phyloP scores from a whole-genome alignment of 2,113 vertebrate genomes.

The Cephalopholis sonnerati region DNA sequence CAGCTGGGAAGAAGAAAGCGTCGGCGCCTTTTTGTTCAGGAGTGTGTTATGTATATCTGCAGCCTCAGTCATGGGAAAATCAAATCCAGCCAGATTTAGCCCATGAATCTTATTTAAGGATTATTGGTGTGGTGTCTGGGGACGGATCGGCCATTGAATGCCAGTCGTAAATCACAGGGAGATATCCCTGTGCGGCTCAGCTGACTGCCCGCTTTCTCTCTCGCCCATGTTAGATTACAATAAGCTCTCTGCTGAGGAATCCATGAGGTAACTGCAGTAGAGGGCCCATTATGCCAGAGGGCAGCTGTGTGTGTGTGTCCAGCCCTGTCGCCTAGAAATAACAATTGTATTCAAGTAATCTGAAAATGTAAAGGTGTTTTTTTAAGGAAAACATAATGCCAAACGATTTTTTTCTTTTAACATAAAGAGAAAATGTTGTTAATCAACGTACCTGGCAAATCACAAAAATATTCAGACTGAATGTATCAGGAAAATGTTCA shows the following conservation, averaged over 20 bases:
- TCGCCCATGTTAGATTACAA: conserved; percentile 61
- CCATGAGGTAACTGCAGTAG: conserved; percentile 53
- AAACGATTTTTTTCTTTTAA: no score
- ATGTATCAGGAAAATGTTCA: no score
- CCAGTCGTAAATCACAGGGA: conserved; percentile 69
- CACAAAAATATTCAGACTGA: no score
- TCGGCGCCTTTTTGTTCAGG: conserved; percentile 18
- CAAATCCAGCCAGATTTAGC: conserved; percentile 62
- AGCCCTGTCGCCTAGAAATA: no score
- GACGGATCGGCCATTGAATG: conserved; percentile 62
- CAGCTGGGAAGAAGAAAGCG: conserved; percentile 36
- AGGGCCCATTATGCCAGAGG: conserved; percentile 44
- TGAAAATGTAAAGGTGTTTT: no score
- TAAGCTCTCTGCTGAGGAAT: conserved; percentile 63
- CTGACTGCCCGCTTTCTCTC: conserved; percentile 53
- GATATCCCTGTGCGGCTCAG: conserved; percentile 58
- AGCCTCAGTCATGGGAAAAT: conserved; percentile 71
- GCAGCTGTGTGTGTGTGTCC: conserved; percentile 20
- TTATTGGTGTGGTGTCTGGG: conserved; percentile 65
- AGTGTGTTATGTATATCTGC: conserved; percentile 53
- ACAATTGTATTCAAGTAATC: no score
- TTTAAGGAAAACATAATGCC: no score
- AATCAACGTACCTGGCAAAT: no score
- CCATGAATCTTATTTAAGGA: conserved; percentile 78
- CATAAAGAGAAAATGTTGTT: no score